Evolutionary conservation across 1,140 invertebrate genomes (phyloP), one percentile per base, ranked within the genome.

Genomic region (Drosophila novamexicana): DNA sequence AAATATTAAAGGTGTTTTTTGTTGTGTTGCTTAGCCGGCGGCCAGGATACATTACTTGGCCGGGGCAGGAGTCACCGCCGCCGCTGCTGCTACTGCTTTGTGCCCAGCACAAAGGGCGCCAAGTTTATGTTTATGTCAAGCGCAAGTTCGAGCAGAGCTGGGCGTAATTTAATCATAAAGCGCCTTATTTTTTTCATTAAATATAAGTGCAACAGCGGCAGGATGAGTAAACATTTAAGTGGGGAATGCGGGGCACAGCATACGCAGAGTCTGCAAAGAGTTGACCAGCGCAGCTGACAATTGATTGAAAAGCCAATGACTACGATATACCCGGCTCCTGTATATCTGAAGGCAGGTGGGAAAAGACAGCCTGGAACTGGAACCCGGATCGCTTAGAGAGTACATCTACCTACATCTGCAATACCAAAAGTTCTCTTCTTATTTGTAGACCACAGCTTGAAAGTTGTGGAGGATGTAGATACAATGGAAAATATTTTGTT

Each of bases 1-100:
- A 90, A 90, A 90, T 90, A 90, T 90, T 89, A 90, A 90, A 90
- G 86, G 85, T 88, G 84, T 83, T 88, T 88, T 81, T 77, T 88
- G 84, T 67, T 76, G 44, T 83, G 67, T 70, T 75, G 65, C 76
- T 81, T 79, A 79, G 75, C 75, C 75, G 71, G 12, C 76, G 79
- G 83, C 70, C 79, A 83, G 73, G 79, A 77, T 75, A 82, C 76
- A 75, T 63, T 86, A 82, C 75, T 53, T 45, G 42, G 72, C 68
- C 71, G 44, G 4, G 4, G 72, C 79, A 70, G 73, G 68, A 70
- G 44, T 71, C 36, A 57, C 50, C 42, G 47, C 32, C 34, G 52
- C 52, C 18, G 16, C 45, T 61, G 16, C 45, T 49, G 14, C 32
- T 44, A 40, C 52, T 40, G 40, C 37, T 68, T 70, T 53, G 54